Percentiles rank a stretch among this genome's conserved stretches.
phyloP scores from a whole-genome alignment of 2,888 invertebrate genomes.

The Athripsodes cinereus region DNA sequence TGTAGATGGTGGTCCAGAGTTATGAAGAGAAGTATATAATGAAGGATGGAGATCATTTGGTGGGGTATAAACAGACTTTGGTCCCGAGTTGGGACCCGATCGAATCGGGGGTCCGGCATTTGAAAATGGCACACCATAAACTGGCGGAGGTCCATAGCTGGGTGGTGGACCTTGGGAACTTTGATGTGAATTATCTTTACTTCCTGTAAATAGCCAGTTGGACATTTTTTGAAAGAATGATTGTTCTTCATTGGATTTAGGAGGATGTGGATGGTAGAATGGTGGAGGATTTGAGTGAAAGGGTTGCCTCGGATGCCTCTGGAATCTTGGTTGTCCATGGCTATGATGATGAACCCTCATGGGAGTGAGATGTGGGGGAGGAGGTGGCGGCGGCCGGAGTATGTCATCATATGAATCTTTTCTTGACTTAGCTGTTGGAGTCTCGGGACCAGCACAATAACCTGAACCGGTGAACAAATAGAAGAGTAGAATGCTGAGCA shows the following conservation, averaged over 20 bases:
- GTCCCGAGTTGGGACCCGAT: too few species aligned
- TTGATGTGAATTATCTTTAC: constrained; percentile 27
- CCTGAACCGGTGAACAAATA: constrained; percentile 18
- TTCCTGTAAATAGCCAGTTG: constrained; percentile 56
- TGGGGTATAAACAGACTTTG: constrained; percentile 7
- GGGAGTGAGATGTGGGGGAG: constrained; percentile 35
- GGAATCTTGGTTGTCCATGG: constrained; percentile 35
- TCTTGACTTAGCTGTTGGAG: constrained; percentile 29
- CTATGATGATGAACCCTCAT: constrained; percentile 29
- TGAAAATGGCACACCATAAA: constrained; percentile 12
- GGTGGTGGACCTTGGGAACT: constrained; percentile 9
- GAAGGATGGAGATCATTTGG: constrained; percentile 1
- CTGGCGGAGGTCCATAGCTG: constrained; percentile 24
- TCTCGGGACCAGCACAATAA: constrained; percentile 4
- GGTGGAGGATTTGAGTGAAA: constrained; percentile 28
- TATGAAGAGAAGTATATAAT: constrained; percentile 28
- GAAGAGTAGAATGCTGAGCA: constrained; percentile 26
- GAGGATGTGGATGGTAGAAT: constrained; percentile 31
- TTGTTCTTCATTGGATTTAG: constrained; percentile 40
- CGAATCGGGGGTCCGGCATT: not conserved
- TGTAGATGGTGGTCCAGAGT: not conserved
- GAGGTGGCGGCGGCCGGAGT: constrained; percentile 45
- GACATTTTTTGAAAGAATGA: constrained; percentile 55
- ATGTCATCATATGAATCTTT: constrained; percentile 40
- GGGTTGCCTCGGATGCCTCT: constrained; percentile 39